Conservation (phyloP, 2,888 invertebrate genomes). For the Sycophila texana region DNA sequence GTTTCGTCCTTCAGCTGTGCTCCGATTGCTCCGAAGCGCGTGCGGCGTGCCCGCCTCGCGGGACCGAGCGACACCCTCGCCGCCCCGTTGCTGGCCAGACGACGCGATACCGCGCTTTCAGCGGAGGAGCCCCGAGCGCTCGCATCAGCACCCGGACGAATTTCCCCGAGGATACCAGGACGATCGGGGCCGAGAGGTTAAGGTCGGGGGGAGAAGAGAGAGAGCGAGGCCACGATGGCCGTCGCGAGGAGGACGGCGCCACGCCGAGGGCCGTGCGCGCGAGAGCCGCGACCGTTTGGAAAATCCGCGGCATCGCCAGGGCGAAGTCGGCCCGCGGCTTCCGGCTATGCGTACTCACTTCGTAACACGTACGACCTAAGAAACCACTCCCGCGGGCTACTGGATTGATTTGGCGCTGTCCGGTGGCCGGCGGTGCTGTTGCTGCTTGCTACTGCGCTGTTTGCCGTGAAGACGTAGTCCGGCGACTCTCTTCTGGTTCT, state of each 20-base stretch:
- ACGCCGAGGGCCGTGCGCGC: too few species aligned
- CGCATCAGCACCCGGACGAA: not conserved
- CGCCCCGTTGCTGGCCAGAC: not conserved
- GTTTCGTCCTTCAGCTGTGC: slow-evolving; percentile 50
- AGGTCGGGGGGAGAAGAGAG: slow-evolving; percentile 1
- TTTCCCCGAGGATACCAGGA: slow-evolving; percentile 38
- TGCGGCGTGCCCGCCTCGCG: not conserved
- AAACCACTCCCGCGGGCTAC: too few species aligned
- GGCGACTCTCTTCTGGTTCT: too few species aligned
- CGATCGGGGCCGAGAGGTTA: slow-evolving; percentile 4
- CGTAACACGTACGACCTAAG: too few species aligned
- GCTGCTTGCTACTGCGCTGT: too few species aligned
- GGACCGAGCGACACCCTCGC: not conserved
- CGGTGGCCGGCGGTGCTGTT: too few species aligned
- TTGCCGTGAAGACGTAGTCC: too few species aligned
- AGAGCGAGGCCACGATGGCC: slow-evolving; percentile 50
- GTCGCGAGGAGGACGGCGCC: not conserved
- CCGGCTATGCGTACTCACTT: too few species aligned
- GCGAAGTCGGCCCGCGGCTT: too few species aligned
- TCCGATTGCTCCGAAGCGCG: slow-evolving; percentile 7
- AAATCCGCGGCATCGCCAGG: too few species aligned
- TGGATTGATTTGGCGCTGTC: too few species aligned
- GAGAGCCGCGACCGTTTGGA: too few species aligned
- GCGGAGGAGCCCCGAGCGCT: not conserved
- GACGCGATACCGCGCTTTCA: not conserved